Percentiles rank a stretch among this genome's conserved stretches.
Evolutionary conservation across 2,888 invertebrate species (phyloP).

Genomic region (Sminthurides aquaticus): DNA sequence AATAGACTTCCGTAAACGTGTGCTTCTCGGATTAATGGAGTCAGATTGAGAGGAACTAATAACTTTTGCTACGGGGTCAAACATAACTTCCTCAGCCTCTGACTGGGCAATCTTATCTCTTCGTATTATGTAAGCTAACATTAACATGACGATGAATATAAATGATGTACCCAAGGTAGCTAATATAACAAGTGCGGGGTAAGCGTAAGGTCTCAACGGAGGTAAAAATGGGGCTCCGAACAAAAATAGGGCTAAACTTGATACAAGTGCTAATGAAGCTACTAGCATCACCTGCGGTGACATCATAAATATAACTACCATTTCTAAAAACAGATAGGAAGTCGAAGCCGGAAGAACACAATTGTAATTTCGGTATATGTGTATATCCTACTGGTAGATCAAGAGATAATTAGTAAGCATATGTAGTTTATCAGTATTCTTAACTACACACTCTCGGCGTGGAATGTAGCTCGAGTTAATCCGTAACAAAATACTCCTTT

Average conservation of each 20-base stretch:
- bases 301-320: slow-evolving; percentile 5
- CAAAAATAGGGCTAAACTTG: slow-evolving; percentile 24
- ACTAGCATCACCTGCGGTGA: slow-evolving; percentile 27
- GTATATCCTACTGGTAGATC: too few species aligned
- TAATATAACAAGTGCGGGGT: slow-evolving; percentile 24
- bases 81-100: too few species aligned
- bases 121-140: slow-evolving; percentile 2
- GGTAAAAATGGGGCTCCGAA: slow-evolving; percentile 42
- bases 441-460: too few species aligned
- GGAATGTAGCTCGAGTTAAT: background rate
- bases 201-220: slow-evolving; percentile 29
- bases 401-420: too few species aligned
- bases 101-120: too few species aligned
- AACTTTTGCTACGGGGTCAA: too few species aligned
- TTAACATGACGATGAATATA: slow-evolving; percentile 28
- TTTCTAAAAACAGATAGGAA: background rate
- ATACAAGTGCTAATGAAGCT: slow-evolving; percentile 26
- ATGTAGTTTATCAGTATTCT: too few species aligned
- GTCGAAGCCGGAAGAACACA: background rate
- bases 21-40: too few species aligned
- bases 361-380: too few species aligned
- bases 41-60: too few species aligned
- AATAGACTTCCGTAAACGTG: too few species aligned
- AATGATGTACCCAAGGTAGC: slow-evolving; percentile 32
- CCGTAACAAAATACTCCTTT: slow-evolving; percentile 54